Percentiles rank a stretch among this genome's conserved stretches.
phyloP scores from a whole-genome alignment of 2,113 vertebrate genomes.

The Pycnonotus jocosus region DNA sequence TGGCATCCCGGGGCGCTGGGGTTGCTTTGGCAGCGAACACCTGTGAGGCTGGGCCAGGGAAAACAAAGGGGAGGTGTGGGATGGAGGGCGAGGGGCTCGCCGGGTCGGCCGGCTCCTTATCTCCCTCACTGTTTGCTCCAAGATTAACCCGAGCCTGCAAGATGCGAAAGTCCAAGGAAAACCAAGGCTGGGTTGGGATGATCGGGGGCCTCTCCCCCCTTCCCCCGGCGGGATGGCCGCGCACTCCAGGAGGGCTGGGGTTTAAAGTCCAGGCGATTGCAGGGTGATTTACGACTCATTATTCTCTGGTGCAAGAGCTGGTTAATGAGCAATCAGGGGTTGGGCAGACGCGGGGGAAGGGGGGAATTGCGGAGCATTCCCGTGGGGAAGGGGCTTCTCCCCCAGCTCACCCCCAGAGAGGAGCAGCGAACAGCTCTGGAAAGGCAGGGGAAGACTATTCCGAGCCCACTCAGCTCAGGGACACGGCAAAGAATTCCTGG shows the following conservation, averaged over 20 bases:
- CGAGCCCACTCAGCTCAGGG: background rate
- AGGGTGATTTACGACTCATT: slow-evolving; percentile 28
- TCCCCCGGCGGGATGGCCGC: background rate
- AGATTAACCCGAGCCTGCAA: slow-evolving; percentile 13
- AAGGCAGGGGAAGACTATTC: too few species aligned
- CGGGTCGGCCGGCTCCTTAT: slow-evolving; percentile 1
- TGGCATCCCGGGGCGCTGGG: background rate
- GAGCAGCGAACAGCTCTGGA: background rate
- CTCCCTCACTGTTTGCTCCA: slow-evolving; percentile 16
- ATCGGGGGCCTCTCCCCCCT: background rate
- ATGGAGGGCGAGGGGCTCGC: background rate
- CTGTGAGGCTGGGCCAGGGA: background rate
- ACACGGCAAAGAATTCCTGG: background rate
- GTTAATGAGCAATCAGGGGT: slow-evolving; percentile 58
- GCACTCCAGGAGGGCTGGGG: background rate
- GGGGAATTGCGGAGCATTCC: background rate
- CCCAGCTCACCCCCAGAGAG: fast-evolving
- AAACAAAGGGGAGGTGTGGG: background rate
- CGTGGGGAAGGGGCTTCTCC: background rate
- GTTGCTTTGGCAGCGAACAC: background rate
- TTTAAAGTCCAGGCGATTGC: slow-evolving; percentile 20
- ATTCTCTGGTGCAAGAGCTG: background rate
- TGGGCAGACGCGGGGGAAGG: background rate
- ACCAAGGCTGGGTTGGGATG: fast-evolving
- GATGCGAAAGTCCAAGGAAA: slow-evolving; percentile 45